phyloP scores from a whole-genome alignment of 2,797 vertebrate genomes.

The Epinephelus awoara region DNA sequence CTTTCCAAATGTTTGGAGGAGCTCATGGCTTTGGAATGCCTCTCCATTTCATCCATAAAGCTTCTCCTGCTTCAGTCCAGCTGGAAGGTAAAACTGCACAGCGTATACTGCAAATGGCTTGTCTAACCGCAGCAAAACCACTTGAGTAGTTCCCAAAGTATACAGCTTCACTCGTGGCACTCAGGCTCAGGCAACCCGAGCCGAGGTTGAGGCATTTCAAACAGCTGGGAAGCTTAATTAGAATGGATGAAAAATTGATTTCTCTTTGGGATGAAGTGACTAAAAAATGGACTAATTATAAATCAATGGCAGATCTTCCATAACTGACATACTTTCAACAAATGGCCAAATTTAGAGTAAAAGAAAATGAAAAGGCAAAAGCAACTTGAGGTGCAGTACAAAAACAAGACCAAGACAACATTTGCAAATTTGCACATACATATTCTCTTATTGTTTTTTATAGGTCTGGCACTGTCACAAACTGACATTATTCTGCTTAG shows the following conservation, averaged over 20 bases:
- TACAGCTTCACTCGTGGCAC: constrained; percentile 52
- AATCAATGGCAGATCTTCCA: no score
- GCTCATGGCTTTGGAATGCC: constrained; percentile 31
- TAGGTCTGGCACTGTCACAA: not conserved
- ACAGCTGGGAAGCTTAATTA: constrained; percentile 17
- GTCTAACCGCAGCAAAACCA: constrained; percentile 61
- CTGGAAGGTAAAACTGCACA: constrained; percentile 52
- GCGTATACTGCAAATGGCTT: constrained; percentile 50
- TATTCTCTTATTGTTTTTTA: no score
- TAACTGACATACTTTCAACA: no score
- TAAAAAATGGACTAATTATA: constrained; percentile 25
- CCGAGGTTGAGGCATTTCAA: constrained; percentile 29
- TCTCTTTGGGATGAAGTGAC: constrained; percentile 29
- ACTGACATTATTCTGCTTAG: constrained; percentile 10
- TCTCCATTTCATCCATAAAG: constrained; percentile 37
- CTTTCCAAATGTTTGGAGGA: constrained; percentile 38
- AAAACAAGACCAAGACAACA: no score
- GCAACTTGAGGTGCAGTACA: no score
- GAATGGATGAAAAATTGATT: constrained; percentile 42
- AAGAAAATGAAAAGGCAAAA: no score
- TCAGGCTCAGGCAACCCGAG: constrained; percentile 8
- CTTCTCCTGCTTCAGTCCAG: constrained; percentile 38
- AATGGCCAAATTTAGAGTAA: no score
- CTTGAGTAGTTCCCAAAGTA: constrained; percentile 63
- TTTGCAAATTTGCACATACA: no score